A percentile compares a stretch with the other conserved stretches of the same genome.
These are phyloP conservation scores for Caerostris extrusa DNA, from an alignment of 1,140 invertebrate genomes.

Conservation along the genomic window DNA sequence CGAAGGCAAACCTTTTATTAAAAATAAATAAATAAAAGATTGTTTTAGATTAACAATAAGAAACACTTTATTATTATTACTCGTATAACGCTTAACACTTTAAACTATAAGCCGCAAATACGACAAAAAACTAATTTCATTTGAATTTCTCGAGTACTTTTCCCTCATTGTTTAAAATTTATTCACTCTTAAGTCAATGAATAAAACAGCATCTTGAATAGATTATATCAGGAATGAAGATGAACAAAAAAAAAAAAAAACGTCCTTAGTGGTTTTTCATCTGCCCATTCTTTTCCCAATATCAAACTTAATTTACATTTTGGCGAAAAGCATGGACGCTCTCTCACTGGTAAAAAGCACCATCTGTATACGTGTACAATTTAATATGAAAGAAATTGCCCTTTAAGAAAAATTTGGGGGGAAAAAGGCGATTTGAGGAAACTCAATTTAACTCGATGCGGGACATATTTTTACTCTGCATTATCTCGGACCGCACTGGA, in stretches of 20 bases:
- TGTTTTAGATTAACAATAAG: too few species aligned
- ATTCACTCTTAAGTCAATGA: neutral
- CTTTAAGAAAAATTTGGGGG: neutral
- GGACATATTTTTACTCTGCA: neutral
- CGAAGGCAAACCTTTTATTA: too few species aligned
- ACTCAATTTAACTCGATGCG: neutral
- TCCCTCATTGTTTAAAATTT: neutral
- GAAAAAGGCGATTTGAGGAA: neutral
- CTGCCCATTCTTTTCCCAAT: neutral
- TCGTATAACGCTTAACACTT: too few species aligned
- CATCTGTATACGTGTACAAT: neutral
- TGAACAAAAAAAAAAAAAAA: neutral
- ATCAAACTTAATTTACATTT: conserved; percentile 5
- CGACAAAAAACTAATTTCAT: neutral
- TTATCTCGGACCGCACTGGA: neutral
- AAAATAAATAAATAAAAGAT: too few species aligned
- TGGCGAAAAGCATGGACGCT: neutral
- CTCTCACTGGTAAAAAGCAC: neutral
- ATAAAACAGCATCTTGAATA: neutral
- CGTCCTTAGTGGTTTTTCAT: too few species aligned
- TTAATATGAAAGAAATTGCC: conserved; percentile 1
- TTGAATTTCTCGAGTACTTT: neutral
- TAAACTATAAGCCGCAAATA: too few species aligned
- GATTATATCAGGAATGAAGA: neutral
- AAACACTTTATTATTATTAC: too few species aligned